Evolutionary conservation across 2,888 invertebrate species (phyloP), one percentile per base, ranked within the genome.

Genomic region (Tenthredo livida): DNA sequence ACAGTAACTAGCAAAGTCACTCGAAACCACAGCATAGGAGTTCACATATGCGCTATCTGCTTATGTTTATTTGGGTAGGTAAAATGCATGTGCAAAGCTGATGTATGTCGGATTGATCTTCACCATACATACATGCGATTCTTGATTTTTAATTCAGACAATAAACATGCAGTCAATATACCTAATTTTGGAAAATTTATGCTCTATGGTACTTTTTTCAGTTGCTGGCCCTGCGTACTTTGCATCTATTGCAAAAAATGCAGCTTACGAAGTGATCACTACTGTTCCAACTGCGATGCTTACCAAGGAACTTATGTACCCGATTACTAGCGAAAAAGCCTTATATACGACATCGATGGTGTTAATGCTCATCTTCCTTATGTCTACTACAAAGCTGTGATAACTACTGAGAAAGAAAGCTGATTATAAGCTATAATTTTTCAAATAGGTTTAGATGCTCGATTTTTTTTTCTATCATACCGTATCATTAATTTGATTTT

Each of bases 1-100:
- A 89, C 92, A 5, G 90, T 93, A 10, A 87, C 92, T 33, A 93
- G 93, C 50, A 75, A 29, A 47, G 25, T 61, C 40, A 15, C 33
- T n/a, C 33, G n/a, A 17, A 65, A 37, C 17, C 47, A 29, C 10
- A n/a, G 17, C 0, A 33, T 1, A 10, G 83, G 50, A 15, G 25
- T 37, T 2, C 84, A 84, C 33, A 4, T 72, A 17, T 75, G n/a
- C 15, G 84, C 84, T n/a, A 1, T 75, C 0, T 12, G 25, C 15
- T 47, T 84, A 15, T 77, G 84, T 61, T 40, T 84, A 6, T 4
- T 77, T 4, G 77, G 84, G 84, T 84, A 17, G 65, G 67, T 85
- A n/a, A 12, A 10, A 6, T 29, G 6, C 21, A n/a, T 78, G 17
- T n/a, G n/a, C n/a, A n/a, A n/a, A n/a, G n/a, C n/a, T n/a, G n/a